Evolutionary conservation across 2,113 vertebrate genomes (phyloP), one percentile per base, ranked within the genome.

Genomic region (Todiramphus saurophagus): DNA sequence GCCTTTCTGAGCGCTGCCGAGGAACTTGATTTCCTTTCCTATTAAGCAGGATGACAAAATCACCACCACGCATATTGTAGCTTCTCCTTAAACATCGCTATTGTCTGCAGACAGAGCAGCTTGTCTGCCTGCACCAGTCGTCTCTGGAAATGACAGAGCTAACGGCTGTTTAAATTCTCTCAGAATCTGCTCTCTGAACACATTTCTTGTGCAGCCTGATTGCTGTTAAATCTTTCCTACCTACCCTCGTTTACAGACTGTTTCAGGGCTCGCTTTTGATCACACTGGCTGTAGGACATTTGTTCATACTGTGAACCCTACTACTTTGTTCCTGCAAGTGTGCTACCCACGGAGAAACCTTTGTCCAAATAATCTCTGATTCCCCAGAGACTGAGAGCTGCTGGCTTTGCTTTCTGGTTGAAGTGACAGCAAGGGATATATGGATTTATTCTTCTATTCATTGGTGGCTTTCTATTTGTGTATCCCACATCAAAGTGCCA

Each of bases 371-470:
- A 89, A 85, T 70, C 88, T 75, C 90, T 35, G 74, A 44, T 73
- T 94, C 93, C 90, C 95, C 15, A 19, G 91, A 90, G 92, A 80
- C 72, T 8, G 3, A 56, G 83, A 83, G 92, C 88, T 90, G 85
- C 85, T 5, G 31, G 82, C 73, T 95, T 75, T 67, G 73, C 92
- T 94, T 94, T 91, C 93, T 78, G 67, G 83, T 80, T 68, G 92
- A 86, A 95, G 73, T 81, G 88, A 90, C 92, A 95, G 80, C 75
- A 59, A 83, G 60, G 69, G 83, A 81, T 18, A 62, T 46, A 89
- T 69, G 64, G 95, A 88, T 95, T 91, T 89, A 81, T 76, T 95
- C 86, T 90, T 92, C 90, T 87, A 44, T 92, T 96, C 80, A 35
- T 55, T 28, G 56, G 80, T 68, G 90, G 56, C 73, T 93, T 90